These are phyloP conservation scores for Hiodon alosoides DNA, from an alignment of 2,113 vertebrate species.

Conservation along the genomic window DNA sequence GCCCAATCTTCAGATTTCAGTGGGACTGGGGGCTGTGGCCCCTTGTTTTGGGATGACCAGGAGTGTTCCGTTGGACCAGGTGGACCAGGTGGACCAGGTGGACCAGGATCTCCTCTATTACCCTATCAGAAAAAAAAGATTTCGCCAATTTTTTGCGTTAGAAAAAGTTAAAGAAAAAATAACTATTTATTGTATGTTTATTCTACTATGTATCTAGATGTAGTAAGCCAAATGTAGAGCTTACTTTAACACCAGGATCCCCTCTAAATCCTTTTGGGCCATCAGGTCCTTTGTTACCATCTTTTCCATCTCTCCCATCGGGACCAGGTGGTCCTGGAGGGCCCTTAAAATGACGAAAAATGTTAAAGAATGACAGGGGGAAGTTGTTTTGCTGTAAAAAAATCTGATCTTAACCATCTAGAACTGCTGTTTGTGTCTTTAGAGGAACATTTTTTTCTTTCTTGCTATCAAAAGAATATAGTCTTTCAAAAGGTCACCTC, in stretches of 20 bases:
- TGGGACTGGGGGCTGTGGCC: neutral
- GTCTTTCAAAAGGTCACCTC: no score
- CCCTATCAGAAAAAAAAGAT: neutral
- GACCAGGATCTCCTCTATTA: neutral
- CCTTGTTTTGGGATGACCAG: neutral
- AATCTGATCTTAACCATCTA: neutral
- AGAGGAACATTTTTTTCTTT: no score
- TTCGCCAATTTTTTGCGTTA: neutral
- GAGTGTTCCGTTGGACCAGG: neutral
- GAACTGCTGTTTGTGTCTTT: neutral
- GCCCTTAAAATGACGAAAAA: neutral
- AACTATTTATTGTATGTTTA: no score
- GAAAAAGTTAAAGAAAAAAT: no score
- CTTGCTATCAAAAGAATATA: no score
- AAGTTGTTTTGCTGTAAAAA: neutral
- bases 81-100: neutral
- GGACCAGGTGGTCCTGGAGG: neutral
- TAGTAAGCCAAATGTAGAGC: neutral
- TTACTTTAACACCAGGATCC: neutral
- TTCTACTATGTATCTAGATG: no score
- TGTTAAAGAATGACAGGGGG: no score
- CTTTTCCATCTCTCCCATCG: neutral
- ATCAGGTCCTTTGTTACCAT: neutral
- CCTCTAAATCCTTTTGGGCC: neutral
- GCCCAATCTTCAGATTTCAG: neutral